Conservation (phyloP, 2,797 vertebrate genomes). For the Anisognathus igniventris region DNA sequence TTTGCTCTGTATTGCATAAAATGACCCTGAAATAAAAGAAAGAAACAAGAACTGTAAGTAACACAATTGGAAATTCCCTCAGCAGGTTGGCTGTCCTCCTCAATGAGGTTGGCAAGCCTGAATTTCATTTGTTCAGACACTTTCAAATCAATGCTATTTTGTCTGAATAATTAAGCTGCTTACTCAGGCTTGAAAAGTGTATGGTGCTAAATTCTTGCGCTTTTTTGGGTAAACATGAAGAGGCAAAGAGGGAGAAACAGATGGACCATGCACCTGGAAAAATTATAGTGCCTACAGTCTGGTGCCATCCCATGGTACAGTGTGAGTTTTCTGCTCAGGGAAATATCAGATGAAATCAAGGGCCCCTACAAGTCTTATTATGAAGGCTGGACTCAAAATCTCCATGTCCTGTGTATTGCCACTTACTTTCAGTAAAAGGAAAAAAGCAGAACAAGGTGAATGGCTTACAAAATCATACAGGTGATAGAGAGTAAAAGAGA, state of each 20-base stretch:
- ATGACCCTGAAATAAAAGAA: conserved; percentile 9
- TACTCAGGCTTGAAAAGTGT: neutral
- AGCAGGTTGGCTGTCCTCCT: neutral
- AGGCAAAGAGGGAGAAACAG: neutral
- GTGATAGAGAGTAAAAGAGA: neutral
- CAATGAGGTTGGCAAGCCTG: neutral
- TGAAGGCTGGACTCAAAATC: neutral
- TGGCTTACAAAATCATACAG: neutral
- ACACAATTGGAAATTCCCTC: neutral
- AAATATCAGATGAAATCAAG: neutral
- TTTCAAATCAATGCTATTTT: conserved; percentile 40
- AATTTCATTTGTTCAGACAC: conserved; percentile 24
- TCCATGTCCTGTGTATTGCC: neutral
- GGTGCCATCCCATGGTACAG: neutral
- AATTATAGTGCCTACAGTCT: neutral
- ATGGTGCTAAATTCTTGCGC: neutral
- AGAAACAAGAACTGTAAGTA: neutral
- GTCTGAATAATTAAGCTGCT: conserved; percentile 46
- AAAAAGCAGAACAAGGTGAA: neutral
- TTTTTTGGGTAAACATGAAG: neutral
- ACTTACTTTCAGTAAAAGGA: neutral
- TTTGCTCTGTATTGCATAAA: neutral
- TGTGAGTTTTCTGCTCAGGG: neutral
- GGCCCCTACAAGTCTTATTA: neutral
- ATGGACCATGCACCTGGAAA: neutral